A percentile compares a stretch with the other conserved stretches of the same genome.
phyloP scores from a whole-genome alignment of 2,888 invertebrate genomes.

The Helleia helle region DNA sequence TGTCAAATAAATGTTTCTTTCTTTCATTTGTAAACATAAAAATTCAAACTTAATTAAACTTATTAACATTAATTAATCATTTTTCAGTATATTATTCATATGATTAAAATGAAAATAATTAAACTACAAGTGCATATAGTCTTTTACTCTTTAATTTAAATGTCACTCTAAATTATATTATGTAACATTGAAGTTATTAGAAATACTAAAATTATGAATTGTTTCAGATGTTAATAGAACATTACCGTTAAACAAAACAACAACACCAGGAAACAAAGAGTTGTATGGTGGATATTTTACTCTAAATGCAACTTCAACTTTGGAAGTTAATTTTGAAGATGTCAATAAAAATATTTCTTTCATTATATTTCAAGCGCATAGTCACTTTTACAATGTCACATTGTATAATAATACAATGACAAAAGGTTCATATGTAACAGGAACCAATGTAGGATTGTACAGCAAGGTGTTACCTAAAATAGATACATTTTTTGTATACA shows the following conservation, averaged over 20 bases:
- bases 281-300: constrained; percentile 37
- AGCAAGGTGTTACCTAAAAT: constrained; percentile 30
- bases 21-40: too few species aligned
- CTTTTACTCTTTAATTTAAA: too few species aligned
- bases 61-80: too few species aligned
- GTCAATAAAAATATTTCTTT: constrained; percentile 63
- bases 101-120: too few species aligned
- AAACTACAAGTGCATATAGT: too few species aligned
- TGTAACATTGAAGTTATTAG: too few species aligned
- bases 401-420: constrained; percentile 53
- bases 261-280: constrained; percentile 35
- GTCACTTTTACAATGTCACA: constrained; percentile 70
- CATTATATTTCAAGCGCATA: constrained; percentile 78
- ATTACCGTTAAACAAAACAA: constrained; percentile 41
- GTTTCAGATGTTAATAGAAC: constrained; percentile 42
- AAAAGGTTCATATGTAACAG: constrained; percentile 50
- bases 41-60: too few species aligned
- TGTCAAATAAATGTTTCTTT: too few species aligned
- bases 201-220: too few species aligned
- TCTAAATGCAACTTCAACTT: constrained; percentile 33
- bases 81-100: too few species aligned
- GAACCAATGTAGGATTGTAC: constrained; percentile 77
- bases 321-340: constrained; percentile 51
- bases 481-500: constrained; percentile 52
- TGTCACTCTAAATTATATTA: too few species aligned